A percentile compares a stretch with the other conserved stretches of the same genome.
Evolutionary conservation across 2,113 vertebrate genomes (phyloP).

Genomic region (Ovibos moschatus): DNA sequence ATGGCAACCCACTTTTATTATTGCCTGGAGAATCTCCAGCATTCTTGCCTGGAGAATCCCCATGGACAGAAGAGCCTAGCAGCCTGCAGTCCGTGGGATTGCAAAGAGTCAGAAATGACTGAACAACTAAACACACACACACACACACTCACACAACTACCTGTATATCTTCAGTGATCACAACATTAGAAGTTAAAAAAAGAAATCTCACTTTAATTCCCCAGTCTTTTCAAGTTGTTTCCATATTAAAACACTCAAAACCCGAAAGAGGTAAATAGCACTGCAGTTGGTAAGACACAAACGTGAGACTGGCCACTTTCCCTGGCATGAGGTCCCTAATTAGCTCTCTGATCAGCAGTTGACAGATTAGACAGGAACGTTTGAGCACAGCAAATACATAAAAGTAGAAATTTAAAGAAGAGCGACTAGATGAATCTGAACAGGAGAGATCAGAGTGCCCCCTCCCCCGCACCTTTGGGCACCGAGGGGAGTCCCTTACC

Average conservation of each 20-base stretch:
- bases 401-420: background rate
- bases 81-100: background rate
- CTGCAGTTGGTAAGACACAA: background rate
- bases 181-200: background rate
- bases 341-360: conserved; percentile 26
- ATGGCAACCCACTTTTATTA: background rate
- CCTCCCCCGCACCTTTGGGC: background rate
- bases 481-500: background rate
- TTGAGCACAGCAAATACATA: background rate
- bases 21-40: background rate
- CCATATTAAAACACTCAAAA: background rate
- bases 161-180: background rate
- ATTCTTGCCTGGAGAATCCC: background rate
- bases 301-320: background rate
- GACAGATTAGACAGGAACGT: background rate
- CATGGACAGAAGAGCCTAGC: background rate
- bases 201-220: background rate
- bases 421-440: background rate
- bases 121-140: background rate
- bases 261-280: background rate
- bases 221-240: background rate
- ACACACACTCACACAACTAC: background rate
- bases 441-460: background rate
- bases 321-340: background rate
- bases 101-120: background rate